Evolutionary conservation across 2,797 vertebrate genomes (phyloP).

Genomic region (Astyanax mexicanus): DNA sequence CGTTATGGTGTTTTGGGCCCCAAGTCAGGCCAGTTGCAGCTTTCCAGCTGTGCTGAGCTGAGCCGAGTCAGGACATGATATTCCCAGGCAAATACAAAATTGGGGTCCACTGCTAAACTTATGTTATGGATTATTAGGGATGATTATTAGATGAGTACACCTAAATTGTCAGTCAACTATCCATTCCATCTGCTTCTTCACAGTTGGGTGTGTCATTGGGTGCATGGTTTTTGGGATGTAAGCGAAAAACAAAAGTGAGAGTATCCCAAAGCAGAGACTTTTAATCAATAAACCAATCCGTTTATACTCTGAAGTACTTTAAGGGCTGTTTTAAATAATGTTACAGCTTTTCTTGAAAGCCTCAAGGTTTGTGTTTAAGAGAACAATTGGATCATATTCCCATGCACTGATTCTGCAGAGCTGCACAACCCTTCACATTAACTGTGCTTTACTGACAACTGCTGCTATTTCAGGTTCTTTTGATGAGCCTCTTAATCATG

Average conservation of each 20-base stretch:
- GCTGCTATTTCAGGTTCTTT: slow-evolving; percentile 72
- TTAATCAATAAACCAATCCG: too few relatives aligned
- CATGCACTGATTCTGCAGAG: slow-evolving; percentile 58
- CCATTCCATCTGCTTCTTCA: too few relatives aligned
- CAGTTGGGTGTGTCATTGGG: too few relatives aligned
- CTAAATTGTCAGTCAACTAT: neutral
- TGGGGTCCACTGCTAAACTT: neutral
- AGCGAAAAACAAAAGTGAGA: too few relatives aligned
- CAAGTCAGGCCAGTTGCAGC: neutral
- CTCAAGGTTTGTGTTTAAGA: neutral
- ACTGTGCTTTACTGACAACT: slow-evolving; percentile 57
- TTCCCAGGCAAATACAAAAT: neutral
- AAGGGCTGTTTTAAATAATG: neutral
- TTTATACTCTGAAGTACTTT: too few relatives aligned
- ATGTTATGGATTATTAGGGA: neutral
- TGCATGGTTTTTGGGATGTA: too few relatives aligned
- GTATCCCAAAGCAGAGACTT: too few relatives aligned
- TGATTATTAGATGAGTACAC: neutral
- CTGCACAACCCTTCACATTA: slow-evolving; percentile 49
- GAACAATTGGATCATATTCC: slow-evolving; percentile 53
- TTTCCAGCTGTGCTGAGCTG: neutral
- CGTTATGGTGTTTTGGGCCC: neutral
- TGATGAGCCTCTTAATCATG: slow-evolving; percentile 60
- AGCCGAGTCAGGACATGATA: neutral
- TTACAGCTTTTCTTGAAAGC: too few relatives aligned